These are phyloP conservation scores for Grantiella picta DNA, from an alignment of 2,113 vertebrate species.

Conservation along the genomic window DNA sequence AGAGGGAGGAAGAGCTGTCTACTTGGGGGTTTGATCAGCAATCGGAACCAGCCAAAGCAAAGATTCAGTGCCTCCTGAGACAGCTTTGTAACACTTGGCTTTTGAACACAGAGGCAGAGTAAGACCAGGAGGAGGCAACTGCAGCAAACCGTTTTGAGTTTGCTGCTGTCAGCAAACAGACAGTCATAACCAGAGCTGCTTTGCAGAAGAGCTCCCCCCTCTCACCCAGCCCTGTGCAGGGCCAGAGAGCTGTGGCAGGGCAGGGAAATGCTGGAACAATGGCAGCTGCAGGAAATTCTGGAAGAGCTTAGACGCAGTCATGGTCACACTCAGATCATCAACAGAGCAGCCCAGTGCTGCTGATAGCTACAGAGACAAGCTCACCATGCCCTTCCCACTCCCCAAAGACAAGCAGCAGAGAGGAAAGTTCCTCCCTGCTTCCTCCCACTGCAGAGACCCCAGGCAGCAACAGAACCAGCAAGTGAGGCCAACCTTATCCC, in stretches of 20 bases:
- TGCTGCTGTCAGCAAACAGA: background rate
- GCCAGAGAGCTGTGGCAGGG: background rate
- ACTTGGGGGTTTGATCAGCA: background rate
- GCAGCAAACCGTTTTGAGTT: background rate
- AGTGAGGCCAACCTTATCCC: slow-evolving; percentile 61
- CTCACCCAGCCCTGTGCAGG: background rate
- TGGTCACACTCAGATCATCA: background rate
- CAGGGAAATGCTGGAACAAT: background rate
- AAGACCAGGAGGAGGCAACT: background rate
- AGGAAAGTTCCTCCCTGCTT: background rate
- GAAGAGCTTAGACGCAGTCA: background rate
- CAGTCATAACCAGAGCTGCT: background rate
- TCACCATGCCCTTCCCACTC: background rate
- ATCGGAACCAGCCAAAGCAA: background rate
- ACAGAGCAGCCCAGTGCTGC: background rate
- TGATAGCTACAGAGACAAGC: background rate
- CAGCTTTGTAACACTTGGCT: background rate
- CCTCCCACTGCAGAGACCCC: background rate
- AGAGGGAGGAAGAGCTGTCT: background rate
- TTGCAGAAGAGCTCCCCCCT: background rate
- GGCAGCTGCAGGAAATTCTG: background rate
- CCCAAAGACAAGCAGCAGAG: background rate
- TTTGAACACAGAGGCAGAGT: background rate
- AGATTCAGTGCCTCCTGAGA: background rate
- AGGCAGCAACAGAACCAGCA: background rate